Base-by-base conservation (phyloP, 2,888 invertebrate genomes). In the Lymantria dispar region DNA sequence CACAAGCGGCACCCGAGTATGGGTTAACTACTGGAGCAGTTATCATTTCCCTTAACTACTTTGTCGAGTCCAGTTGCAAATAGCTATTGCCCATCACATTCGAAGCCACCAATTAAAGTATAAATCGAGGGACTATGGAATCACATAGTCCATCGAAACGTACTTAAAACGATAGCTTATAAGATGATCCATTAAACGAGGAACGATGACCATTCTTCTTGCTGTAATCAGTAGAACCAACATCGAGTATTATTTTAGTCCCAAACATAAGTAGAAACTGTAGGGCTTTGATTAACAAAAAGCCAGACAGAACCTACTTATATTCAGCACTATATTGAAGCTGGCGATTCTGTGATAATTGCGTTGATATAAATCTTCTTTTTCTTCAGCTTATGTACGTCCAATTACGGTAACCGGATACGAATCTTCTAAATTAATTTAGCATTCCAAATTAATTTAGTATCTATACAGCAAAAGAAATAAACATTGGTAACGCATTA, bases 241-340 rank as follows among this genome's bases (percentile, higher is more conserved):
- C n/a, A 38, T n/a, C 13, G 39, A 7, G 38, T 50, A 37, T 38
- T 37, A 3, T 9, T 40, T 43, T 68, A 60, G 62, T 47, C 60
- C 52, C 60, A 52, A 57, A 60, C 55, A 48, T 60, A 68, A 75
- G 62, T 62, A 78, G 70, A 70, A 43, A 44, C 48, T 59, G 64
- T 64, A 54, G 54, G 60, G 65, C 65, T 74, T 70, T 64, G 13
- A 13, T 14, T 15, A 1, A 1, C 54, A 58, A 57, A 68, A 78
- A 75, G 67, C 60, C 68, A 47, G 64, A 74, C 68, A 68, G 65
- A 49, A 69, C 72, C 79, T 79, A 78, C 80, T 74, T 76, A 74
- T 42, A 58, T 54, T 52, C 47, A 56, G 53, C 45, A 55, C 58
- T 70, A 71, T 68, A 54, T 12, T 38, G 36, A n/a, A 36, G 22